Evolutionary conservation across 2,113 vertebrate species (phyloP), one percentile per base, ranked within the genome.

Genomic region (Mixornis gularis): DNA sequence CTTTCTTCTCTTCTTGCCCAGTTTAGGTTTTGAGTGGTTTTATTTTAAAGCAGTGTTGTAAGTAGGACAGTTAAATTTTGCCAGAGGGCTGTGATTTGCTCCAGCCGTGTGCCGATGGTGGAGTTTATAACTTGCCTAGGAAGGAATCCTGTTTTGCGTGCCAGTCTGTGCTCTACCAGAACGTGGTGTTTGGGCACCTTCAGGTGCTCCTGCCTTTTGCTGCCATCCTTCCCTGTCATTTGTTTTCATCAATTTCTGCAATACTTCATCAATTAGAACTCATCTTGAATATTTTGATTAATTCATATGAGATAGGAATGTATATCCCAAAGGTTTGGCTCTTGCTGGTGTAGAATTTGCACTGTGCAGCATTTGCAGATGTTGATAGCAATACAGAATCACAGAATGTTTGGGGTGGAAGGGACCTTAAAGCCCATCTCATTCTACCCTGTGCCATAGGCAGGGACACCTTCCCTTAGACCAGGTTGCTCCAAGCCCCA

Each of bases 71-170:
- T 22, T 34, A 18, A 11, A 8, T 43, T 78, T 38, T 77, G 21
- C 64, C 63, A 51, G 51, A 17, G 65, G 79, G 38, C 51, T 85
- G 56, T 24, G 76, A 25, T 64, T 74, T 68, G 21, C 34, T 79
- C 32, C 26, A 13, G 27, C 53, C 13, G 0, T 1, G 58, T 74
- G 69, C 40, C 0, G 2, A 9, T 0, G 1, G 2, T 34, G 38
- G 34, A 17, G 43, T 63, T 51, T 8, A 1, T 53, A 49, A 34
- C 43, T 18, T 58, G 17, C 34, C 6, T 13, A 8, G 46, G 36
- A 41, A 79, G 55, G 44, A 51, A 2, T 85, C 30, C 46, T 65
- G n/a, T 3, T 44, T 10, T 30, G 41, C 25, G 17, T 79, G 60
- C 72, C 58, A 22, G 0, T 4, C 4, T 27, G 3, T 17, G 34